Evolutionary conservation across 2,113 vertebrate species (phyloP).

Genomic region (Bolborhynchus lineola): DNA sequence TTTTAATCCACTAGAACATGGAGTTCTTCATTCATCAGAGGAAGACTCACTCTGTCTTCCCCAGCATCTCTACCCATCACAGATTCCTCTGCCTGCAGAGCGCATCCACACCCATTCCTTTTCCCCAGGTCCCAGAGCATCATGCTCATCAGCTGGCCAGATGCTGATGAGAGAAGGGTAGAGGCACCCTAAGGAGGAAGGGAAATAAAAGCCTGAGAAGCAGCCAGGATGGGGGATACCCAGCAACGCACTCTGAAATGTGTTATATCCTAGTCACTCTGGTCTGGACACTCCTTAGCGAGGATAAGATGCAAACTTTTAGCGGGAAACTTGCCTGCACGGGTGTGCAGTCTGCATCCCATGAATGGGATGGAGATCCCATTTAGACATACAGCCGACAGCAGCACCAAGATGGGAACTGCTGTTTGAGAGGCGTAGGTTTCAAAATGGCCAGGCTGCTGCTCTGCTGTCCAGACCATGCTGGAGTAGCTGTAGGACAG

Average conservation of each 20-base stretch:
- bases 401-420: background rate
- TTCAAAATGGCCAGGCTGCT: background rate
- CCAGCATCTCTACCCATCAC: background rate
- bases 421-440: background rate
- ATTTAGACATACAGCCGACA: background rate
- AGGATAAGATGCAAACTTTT: background rate
- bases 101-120: background rate
- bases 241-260: background rate
- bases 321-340: fast-evolving
- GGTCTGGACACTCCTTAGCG: background rate
- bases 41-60: background rate
- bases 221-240: background rate
- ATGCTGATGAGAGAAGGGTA: background rate
- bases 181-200: background rate
- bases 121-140: background rate
- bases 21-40: fast-evolving
- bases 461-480: background rate
- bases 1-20: background rate
- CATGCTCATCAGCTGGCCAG: background rate
- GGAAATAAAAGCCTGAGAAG: background rate
- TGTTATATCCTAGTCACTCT: background rate
- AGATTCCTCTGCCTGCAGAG: background rate
- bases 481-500: background rate
- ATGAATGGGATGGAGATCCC: background rate
- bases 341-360: fast-evolving